phyloP scores from a whole-genome alignment of 92 coral and sea anemone species.

The Diadumene lineata region DNA sequence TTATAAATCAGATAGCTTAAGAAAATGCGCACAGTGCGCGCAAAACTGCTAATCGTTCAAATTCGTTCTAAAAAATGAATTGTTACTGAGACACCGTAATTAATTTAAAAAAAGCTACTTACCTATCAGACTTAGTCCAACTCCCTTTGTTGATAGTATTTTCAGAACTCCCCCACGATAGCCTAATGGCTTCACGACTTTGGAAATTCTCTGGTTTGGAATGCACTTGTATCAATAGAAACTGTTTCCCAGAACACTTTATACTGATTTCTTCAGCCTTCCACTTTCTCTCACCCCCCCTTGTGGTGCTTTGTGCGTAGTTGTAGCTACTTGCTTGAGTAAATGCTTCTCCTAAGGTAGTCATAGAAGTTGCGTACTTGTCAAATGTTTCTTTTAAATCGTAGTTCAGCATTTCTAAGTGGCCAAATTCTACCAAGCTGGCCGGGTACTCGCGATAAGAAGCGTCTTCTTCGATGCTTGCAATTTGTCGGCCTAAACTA shows the following conservation, averaged over 20 bases:
- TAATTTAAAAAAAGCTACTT: background rate
- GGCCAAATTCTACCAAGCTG: conserved; percentile 41
- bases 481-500: conserved; percentile 69
- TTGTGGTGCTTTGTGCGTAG: too few relatives aligned
- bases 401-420: conserved; percentile 67
- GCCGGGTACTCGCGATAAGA: conserved; percentile 6
- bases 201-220: conserved; percentile 67
- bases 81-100: background rate
- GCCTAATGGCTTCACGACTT: conserved; percentile 77
- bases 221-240: conserved; percentile 74
- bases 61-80: too few relatives aligned
- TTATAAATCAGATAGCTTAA: too few relatives aligned
- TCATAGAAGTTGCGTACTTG: conserved; percentile 60
- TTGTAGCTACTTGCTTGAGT: conserved; percentile 19
- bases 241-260: conserved; percentile 48
- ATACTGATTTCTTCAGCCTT: background rate
- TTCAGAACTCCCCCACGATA: conserved; percentile 87
- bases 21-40: too few relatives aligned
- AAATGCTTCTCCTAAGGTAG: conserved; percentile 45
- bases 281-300: background rate
- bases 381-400: conserved; percentile 81
- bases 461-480: conserved; percentile 62
- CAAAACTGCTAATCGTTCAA: too few relatives aligned
- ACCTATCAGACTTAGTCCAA: conserved; percentile 76
- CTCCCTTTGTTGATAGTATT: conserved; percentile 84